A percentile compares a stretch with the other conserved stretches of the same genome.
Conservation (phyloP, 2,797 vertebrate genomes). For the Diplodus puntazzo region DNA sequence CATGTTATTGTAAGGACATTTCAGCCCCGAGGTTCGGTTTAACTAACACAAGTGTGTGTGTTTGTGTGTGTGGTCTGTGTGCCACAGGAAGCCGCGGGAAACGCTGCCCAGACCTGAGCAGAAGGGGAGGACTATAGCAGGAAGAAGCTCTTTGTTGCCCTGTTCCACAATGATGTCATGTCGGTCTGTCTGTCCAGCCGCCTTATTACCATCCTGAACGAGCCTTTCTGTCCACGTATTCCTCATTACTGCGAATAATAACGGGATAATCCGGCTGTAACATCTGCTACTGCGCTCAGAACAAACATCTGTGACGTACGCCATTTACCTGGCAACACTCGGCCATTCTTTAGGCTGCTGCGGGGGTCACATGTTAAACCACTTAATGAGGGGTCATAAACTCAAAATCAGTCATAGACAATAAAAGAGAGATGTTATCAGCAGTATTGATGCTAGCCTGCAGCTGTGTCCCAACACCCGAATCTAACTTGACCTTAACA, state of each 20-base stretch:
- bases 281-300: slow-evolving; percentile 66
- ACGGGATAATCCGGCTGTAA: slow-evolving; percentile 36
- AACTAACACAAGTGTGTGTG: slow-evolving; percentile 13
- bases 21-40: slow-evolving; percentile 17
- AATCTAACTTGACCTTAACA: slow-evolving; percentile 30
- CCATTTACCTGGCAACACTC: slow-evolving; percentile 52
- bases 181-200: slow-evolving; percentile 50
- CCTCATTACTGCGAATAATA: slow-evolving; percentile 62
- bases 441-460: slow-evolving; percentile 21
- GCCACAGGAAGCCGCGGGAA: slow-evolving; percentile 78
- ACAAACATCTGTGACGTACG: slow-evolving; percentile 59
- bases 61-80: slow-evolving; percentile 58
- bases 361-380: slow-evolving; percentile 65
- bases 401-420: slow-evolving; percentile 67
- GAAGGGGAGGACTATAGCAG: slow-evolving; percentile 81
- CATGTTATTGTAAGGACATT: slow-evolving; percentile 19
- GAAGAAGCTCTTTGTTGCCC: slow-evolving; percentile 83
- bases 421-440: slow-evolving; percentile 68
- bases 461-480: slow-evolving; percentile 43
- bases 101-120: slow-evolving; percentile 76
- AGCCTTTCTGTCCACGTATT: slow-evolving; percentile 40
- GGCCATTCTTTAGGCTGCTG: slow-evolving; percentile 56
- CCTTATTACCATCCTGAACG: slow-evolving; percentile 54
- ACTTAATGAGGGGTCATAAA: slow-evolving; percentile 67
- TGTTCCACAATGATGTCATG: slow-evolving; percentile 81